Conservation (phyloP, 2,888 invertebrate genomes). For the Lacanobia wlatinum region DNA sequence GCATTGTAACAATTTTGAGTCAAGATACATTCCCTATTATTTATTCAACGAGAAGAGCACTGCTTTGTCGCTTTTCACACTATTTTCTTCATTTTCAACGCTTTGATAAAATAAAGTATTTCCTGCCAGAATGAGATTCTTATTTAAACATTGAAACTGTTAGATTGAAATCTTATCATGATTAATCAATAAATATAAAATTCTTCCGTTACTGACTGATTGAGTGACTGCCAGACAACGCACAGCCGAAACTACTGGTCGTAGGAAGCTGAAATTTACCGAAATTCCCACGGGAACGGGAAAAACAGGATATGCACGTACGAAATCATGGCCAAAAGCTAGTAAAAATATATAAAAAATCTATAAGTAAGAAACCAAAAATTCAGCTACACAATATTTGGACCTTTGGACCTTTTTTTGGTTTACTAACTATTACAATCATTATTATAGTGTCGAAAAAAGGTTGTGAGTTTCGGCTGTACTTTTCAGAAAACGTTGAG, state of each 20-base stretch:
- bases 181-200: too few relatives aligned
- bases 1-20: background rate
- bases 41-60: slow-evolving; percentile 15
- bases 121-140: background rate
- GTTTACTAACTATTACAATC: background rate
- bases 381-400: background rate
- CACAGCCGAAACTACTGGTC: too few relatives aligned
- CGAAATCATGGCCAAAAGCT: too few relatives aligned
- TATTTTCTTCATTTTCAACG: background rate
- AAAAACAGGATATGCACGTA: too few relatives aligned
- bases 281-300: too few relatives aligned
- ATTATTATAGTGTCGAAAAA: slow-evolving; percentile 13
- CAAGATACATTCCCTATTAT: slow-evolving; percentile 14
- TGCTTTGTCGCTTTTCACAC: background rate
- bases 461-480: background rate
- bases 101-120: background rate
- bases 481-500: slow-evolving; percentile 6
- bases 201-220: too few relatives aligned
- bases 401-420: background rate
- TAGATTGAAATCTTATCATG: background rate
- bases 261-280: too few relatives aligned
- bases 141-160: background rate
- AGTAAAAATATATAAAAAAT: too few relatives aligned
- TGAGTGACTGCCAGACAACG: too few relatives aligned
- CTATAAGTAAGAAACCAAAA: background rate